Evolutionary conservation across 2,888 invertebrate genomes (phyloP).

Genomic region (Tryphoninae sp.): DNA sequence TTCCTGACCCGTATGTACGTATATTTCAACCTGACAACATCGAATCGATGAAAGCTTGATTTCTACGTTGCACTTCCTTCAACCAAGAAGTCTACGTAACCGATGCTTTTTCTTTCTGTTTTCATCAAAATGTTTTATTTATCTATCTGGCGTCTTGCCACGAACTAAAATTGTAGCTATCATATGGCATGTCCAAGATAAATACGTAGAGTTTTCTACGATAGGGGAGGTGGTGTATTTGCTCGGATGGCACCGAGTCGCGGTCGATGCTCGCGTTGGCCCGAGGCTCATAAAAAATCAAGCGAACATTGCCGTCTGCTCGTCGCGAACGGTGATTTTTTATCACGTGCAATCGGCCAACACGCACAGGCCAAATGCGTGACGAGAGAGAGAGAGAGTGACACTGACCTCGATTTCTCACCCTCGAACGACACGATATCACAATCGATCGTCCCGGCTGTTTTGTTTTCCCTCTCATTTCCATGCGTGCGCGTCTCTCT

Average conservation of each 20-base stretch:
- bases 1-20: slow-evolving; percentile 24
- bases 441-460: slow-evolving; percentile 46
- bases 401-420: slow-evolving; percentile 70
- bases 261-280: slow-evolving; percentile 31
- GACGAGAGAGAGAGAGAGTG: slow-evolving; percentile 28
- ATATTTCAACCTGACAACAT: slow-evolving; percentile 47
- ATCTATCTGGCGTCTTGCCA: not conserved
- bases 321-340: slow-evolving; percentile 15
- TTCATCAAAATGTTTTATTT: not conserved
- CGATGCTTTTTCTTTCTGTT: not conserved
- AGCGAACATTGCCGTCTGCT: slow-evolving; percentile 20
- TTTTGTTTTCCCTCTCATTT: slow-evolving; percentile 40
- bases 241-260: not conserved
- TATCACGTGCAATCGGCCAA: slow-evolving; percentile 48
- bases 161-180: not conserved
- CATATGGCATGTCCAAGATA: not conserved
- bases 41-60: slow-evolving; percentile 48
- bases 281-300: slow-evolving; percentile 30
- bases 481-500: slow-evolving; percentile 39
- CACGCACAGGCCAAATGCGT: slow-evolving; percentile 60
- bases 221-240: not conserved
- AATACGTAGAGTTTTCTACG: not conserved
- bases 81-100: not conserved
- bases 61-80: slow-evolving; percentile 23
- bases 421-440: slow-evolving; percentile 58